These are phyloP conservation scores for Tautogolabrus adspersus DNA, from an alignment of 2,113 vertebrate species.

Conservation along the genomic window DNA sequence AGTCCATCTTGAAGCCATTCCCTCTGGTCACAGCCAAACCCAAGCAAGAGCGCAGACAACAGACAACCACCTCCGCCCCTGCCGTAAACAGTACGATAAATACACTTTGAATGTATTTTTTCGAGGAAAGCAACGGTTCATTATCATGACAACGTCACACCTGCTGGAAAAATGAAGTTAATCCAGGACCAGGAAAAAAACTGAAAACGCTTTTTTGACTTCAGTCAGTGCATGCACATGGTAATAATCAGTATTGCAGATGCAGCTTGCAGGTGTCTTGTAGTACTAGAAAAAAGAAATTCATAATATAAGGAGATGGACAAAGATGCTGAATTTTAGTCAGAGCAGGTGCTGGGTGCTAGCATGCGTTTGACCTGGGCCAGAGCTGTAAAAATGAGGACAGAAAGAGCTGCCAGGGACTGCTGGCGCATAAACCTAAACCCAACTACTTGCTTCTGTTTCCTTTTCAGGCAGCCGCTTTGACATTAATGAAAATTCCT, in stretches of 20 bases:
- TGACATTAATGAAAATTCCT: constrained; percentile 84
- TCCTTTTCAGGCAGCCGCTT: constrained; percentile 73
- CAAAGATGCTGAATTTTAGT: constrained; percentile 1
- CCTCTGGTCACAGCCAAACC: constrained; percentile 76
- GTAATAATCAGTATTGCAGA: neutral
- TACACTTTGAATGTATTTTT: constrained; percentile 7
- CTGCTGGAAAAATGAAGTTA: neutral
- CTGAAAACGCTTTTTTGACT: neutral
- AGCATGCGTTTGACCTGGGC: constrained; percentile 27
- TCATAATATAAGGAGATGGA: constrained; percentile 19
- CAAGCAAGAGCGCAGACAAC: constrained; percentile 70
- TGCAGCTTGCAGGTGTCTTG: constrained; percentile 17
- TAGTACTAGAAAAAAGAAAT: neutral
- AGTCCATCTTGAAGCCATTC: constrained; percentile 74
- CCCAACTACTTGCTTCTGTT: constrained; percentile 42
- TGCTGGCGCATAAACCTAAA: constrained; percentile 46
- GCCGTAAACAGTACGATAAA: constrained; percentile 68
- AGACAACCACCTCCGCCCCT: constrained; percentile 65
- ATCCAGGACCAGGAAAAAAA: neutral
- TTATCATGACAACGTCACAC: neutral
- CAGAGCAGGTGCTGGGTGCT: constrained; percentile 59
- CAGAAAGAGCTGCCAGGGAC: constrained; percentile 58
- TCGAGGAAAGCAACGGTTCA: neutral
- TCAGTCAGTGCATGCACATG: neutral
- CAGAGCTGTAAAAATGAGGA: constrained; percentile 61